Percentiles rank a stretch among this genome's conserved stretches.
Conservation (phyloP, 1,140 invertebrate genomes). For the Solen grandis region DNA sequence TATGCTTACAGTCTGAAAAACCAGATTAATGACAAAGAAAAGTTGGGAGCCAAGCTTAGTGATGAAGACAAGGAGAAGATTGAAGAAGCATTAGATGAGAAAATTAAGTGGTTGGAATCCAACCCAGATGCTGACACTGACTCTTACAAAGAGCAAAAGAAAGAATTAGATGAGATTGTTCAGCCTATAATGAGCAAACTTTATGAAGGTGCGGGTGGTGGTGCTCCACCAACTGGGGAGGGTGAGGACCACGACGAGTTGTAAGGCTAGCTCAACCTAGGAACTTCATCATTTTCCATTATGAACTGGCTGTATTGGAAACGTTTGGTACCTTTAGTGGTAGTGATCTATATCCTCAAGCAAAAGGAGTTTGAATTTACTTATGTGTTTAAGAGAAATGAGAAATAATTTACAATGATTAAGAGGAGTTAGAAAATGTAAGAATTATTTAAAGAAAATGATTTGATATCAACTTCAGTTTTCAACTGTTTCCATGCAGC, state of each 20-base stretch:
- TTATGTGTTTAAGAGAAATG: too few species aligned
- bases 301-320: too few species aligned
- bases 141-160: conserved; percentile 98
- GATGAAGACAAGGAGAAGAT: conserved; percentile 97
- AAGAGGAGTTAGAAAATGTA: too few species aligned
- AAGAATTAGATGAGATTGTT: conserved; percentile 96
- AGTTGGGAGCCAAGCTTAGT: conserved; percentile 95
- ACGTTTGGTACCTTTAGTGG: too few species aligned
- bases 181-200: conserved; percentile 99
- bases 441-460: too few species aligned
- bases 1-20: conserved; percentile 98
- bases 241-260: conserved; percentile 70
- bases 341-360: too few species aligned
- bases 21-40: conserved; percentile 98
- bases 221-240: conserved; percentile 60
- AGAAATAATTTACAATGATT: too few species aligned
- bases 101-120: conserved; percentile 99
- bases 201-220: conserved; percentile 90
- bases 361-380: too few species aligned
- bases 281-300: too few species aligned
- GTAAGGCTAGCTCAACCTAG: conserved; percentile 58
- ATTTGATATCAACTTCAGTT: too few species aligned
- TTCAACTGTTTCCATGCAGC: too few species aligned
- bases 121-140: conserved; percentile 97
- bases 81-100: conserved; percentile 96